Conservation (phyloP, 2,888 invertebrate genomes). For the Ochropleura leucogaster region DNA sequence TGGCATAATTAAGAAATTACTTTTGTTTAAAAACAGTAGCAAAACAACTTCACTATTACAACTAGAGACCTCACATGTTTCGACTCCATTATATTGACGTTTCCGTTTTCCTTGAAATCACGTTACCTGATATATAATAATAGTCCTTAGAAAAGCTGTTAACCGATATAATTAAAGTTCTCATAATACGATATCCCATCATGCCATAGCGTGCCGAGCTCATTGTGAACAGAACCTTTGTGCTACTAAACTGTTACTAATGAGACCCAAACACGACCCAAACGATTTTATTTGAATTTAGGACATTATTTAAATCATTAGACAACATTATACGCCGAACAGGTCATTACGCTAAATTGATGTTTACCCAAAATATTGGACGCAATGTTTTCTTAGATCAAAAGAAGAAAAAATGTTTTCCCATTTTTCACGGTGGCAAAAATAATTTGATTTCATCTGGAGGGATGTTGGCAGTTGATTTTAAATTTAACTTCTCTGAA, state of each 20-base stretch:
- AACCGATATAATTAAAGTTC: constrained; percentile 61
- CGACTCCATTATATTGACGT: constrained; percentile 18
- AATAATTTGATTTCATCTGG: constrained; percentile 86
- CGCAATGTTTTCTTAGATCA: constrained; percentile 82
- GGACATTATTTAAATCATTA: constrained; percentile 70
- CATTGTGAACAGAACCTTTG: constrained; percentile 53
- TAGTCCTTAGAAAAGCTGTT: constrained; percentile 52
- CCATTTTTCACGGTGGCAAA: constrained; percentile 84
- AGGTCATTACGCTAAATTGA: constrained; percentile 81
- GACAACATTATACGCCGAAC: constrained; percentile 71
- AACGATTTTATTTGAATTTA: constrained; percentile 51
- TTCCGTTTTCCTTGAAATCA: constrained; percentile 28
- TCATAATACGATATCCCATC: constrained; percentile 67
- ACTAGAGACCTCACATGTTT: constrained; percentile 13
- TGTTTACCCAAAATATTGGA: constrained; percentile 80
- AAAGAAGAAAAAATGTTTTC: constrained; percentile 83
- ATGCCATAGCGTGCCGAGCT: constrained; percentile 65
- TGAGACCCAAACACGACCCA: constrained; percentile 71
- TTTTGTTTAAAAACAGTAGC: not conserved
- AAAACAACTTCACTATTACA: not conserved
- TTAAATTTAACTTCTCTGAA: constrained; percentile 85
- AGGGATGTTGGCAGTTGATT: constrained; percentile 84
- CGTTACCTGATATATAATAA: constrained; percentile 28
- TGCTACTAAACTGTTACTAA: constrained; percentile 65
- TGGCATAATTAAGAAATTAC: not conserved